These are phyloP conservation scores for Cistogaster globosa DNA, from an alignment of 2,888 invertebrate genomes.

Conservation along the genomic window DNA sequence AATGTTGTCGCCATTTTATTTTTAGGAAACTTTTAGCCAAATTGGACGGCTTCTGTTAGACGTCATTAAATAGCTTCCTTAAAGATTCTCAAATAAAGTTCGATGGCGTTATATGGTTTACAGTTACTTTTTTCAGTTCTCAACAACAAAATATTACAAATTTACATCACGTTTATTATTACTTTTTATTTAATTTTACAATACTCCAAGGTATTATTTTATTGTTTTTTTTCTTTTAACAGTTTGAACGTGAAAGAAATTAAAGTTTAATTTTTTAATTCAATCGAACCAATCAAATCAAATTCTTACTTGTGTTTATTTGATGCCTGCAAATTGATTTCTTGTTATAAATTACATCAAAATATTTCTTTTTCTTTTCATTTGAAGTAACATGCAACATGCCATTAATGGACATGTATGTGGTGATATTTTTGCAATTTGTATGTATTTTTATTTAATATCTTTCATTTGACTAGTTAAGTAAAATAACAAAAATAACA, in stretches of 20 bases:
- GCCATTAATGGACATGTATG: conserved; percentile 60
- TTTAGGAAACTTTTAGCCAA: too few species aligned
- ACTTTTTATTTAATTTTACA: conserved; percentile 34
- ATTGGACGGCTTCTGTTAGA: too few species aligned
- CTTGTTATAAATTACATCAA: conserved; percentile 68
- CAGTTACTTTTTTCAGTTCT: conserved; percentile 15
- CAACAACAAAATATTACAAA: conserved; percentile 23
- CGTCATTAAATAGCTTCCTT: too few species aligned
- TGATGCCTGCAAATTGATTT: conserved; percentile 65
- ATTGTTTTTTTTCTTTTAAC: background rate
- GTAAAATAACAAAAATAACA: conserved; percentile 17
- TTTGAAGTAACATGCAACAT: conserved; percentile 46
- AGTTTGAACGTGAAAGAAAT: conserved; percentile 54
- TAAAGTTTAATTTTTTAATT: conserved; percentile 47
- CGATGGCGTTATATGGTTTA: conserved; percentile 31
- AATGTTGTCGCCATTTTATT: too few species aligned
- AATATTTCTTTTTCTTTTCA: conserved; percentile 54
- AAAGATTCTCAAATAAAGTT: too few species aligned
- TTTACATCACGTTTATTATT: conserved; percentile 53
- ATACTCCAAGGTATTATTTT: conserved; percentile 59
- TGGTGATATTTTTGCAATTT: conserved; percentile 48
- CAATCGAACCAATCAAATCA: conserved; percentile 52
- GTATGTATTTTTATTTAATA: background rate
- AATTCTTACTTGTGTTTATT: conserved; percentile 36
- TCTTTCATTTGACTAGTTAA: conserved; percentile 11